phyloP scores from a whole-genome alignment of 2,888 invertebrate genomes.

The Icerya purchasi region DNA sequence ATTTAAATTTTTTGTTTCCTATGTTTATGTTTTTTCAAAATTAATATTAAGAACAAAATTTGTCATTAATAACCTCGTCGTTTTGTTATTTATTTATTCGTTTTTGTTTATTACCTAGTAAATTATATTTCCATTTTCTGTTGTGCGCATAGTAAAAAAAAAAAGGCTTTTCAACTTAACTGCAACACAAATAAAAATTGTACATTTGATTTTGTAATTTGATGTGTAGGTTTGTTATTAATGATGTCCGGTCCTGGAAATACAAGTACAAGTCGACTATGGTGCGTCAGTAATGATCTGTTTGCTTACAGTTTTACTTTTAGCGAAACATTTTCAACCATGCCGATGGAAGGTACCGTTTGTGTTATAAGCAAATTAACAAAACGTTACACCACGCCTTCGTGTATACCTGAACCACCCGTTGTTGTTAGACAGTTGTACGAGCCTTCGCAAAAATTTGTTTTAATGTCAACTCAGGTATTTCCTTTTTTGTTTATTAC shows the following conservation, averaged over 20 bases:
- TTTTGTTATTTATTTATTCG: too few species aligned
- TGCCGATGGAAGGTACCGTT: slow-evolving; percentile 54
- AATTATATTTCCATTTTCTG: too few species aligned
- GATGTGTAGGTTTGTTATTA: slow-evolving; percentile 38
- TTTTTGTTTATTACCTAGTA: too few species aligned
- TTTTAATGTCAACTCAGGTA: slow-evolving; percentile 66
- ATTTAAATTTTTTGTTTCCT: too few species aligned
- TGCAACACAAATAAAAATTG: too few species aligned
- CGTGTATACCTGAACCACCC: slow-evolving; percentile 32
- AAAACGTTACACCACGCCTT: slow-evolving; percentile 7
- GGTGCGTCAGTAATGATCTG: slow-evolving; percentile 53
- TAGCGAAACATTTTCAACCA: slow-evolving; percentile 36
- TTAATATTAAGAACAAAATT: too few species aligned
- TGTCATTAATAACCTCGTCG: too few species aligned
- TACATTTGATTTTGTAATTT: slow-evolving; percentile 7
- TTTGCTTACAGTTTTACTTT: slow-evolving; percentile 41
- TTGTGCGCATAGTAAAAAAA: too few species aligned
- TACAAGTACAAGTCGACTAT: slow-evolving; percentile 22
- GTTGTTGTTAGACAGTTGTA: slow-evolving; percentile 47
- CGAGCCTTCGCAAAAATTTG: slow-evolving; percentile 41
- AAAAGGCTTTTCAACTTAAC: too few species aligned
- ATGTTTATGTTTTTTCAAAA: too few species aligned
- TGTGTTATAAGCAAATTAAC: slow-evolving; percentile 61
- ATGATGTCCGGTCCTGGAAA: slow-evolving; percentile 27
- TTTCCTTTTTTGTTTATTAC: slow-evolving; percentile 1